A percentile compares a stretch with the other conserved stretches of the same genome.
Conservation (phyloP, 2,797 vertebrate genomes). For the Mastacembelus armatus region DNA sequence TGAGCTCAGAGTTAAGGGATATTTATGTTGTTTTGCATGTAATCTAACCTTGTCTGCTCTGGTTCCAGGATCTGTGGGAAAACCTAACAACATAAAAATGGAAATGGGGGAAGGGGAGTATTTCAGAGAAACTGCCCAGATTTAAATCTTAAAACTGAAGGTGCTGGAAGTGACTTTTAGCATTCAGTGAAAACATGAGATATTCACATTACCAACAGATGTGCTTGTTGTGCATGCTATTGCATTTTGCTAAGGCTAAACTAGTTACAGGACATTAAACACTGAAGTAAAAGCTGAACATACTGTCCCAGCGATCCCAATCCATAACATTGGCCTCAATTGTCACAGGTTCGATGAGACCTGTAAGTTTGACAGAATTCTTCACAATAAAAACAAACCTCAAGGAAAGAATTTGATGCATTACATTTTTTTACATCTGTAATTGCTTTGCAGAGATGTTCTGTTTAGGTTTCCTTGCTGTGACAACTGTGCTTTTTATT, state of each 20-base stretch:
- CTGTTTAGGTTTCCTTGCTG: constrained; percentile 25
- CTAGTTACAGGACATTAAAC: background rate
- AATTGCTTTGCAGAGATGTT: constrained; percentile 19
- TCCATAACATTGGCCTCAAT: background rate
- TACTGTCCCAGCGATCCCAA: no score
- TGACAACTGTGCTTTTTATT: constrained; percentile 41
- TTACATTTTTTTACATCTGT: no score
- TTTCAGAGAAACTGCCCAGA: no score
- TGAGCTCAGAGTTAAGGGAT: background rate
- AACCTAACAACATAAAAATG: no score
- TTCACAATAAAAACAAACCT: constrained; percentile 1
- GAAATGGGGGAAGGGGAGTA: no score
- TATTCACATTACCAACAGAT: background rate
- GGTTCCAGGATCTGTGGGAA: background rate
- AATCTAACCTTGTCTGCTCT: background rate
- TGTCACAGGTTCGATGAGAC: background rate
- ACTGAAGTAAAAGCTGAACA: no score
- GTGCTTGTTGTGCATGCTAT: background rate
- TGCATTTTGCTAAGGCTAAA: constrained; percentile 19
- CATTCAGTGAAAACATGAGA: constrained; percentile 1
- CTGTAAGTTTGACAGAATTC: background rate
- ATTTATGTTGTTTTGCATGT: constrained; percentile 14
- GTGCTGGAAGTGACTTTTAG: background rate
- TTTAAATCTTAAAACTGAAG: no score
- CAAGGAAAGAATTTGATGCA: constrained; percentile 23